These are phyloP conservation scores for Diphyllodes magnificus DNA, from an alignment of 2,113 vertebrate genomes.

Conservation along the genomic window DNA sequence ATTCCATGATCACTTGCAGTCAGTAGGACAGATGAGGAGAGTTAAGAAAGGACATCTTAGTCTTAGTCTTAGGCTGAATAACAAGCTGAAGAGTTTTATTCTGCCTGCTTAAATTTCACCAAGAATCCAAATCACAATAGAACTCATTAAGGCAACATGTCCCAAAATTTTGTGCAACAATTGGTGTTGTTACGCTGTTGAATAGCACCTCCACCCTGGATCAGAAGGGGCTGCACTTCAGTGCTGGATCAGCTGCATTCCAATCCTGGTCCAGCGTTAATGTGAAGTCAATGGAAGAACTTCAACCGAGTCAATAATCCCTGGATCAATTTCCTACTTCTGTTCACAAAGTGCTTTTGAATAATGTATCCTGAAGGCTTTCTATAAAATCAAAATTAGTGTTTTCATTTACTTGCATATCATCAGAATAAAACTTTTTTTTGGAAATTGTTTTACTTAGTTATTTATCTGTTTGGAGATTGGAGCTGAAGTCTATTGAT, in stretches of 20 bases:
- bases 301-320: not conserved
- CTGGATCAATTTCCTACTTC: not conserved
- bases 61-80: not conserved
- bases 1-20: not conserved
- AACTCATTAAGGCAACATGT: rapidly evolving
- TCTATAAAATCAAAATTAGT: slow-evolving; percentile 3
- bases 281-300: not conserved
- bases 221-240: not conserved
- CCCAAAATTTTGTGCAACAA: not conserved
- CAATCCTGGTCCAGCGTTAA: not conserved
- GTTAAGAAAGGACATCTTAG: not conserved
- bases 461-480: slow-evolving; percentile 37
- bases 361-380: slow-evolving; percentile 25
- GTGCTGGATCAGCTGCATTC: not conserved
- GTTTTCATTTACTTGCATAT: slow-evolving; percentile 16
- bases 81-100: not conserved
- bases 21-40: not conserved
- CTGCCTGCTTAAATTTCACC: not conserved
- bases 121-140: rapidly evolving
- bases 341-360: slow-evolving; percentile 29
- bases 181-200: not conserved
- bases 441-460: not conserved
- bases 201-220: not conserved
- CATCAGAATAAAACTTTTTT: not conserved
- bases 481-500: slow-evolving; percentile 32